A percentile compares a stretch with the other conserved stretches of the same genome.
These are phyloP conservation scores for Etheostoma cragini DNA, from an alignment of 2,113 vertebrate species.

Conservation along the genomic window DNA sequence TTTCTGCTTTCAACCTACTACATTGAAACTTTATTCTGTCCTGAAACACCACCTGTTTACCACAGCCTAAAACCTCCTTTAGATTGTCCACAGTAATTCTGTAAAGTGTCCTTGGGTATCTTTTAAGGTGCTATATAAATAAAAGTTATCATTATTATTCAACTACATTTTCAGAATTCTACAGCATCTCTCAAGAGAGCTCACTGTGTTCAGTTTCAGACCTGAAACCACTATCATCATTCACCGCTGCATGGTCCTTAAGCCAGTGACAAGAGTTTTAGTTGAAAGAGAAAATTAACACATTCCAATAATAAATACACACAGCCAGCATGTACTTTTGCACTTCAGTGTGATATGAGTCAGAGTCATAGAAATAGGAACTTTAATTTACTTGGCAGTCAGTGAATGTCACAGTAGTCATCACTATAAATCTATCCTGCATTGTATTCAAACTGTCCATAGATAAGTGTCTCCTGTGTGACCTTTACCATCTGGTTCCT, in stretches of 20 bases:
- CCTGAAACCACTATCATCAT: not conserved
- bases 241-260: no score
- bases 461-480: slow-evolving; percentile 6
- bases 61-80: no score
- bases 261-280: not conserved
- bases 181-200: not conserved
- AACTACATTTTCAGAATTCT: not conserved
- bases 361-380: not conserved
- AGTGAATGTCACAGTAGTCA: not conserved
- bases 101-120: no score
- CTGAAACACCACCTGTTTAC: no score
- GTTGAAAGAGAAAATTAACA: slow-evolving; percentile 18
- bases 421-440: not conserved
- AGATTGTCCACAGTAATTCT: no score
- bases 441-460: not conserved
- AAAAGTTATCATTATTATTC: not conserved
- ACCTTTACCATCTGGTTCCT: slow-evolving; percentile 23
- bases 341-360: slow-evolving; percentile 4
- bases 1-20: not conserved
- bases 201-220: not conserved
- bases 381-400: not conserved
- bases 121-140: not conserved
- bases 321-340: not conserved
- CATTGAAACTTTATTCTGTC: not conserved
- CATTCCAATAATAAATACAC: slow-evolving; percentile 5